Percentiles rank a stretch among this genome's conserved stretches.
Evolutionary conservation across 2,888 invertebrate species (phyloP).

Genomic region (Cyaniris semiargus): DNA sequence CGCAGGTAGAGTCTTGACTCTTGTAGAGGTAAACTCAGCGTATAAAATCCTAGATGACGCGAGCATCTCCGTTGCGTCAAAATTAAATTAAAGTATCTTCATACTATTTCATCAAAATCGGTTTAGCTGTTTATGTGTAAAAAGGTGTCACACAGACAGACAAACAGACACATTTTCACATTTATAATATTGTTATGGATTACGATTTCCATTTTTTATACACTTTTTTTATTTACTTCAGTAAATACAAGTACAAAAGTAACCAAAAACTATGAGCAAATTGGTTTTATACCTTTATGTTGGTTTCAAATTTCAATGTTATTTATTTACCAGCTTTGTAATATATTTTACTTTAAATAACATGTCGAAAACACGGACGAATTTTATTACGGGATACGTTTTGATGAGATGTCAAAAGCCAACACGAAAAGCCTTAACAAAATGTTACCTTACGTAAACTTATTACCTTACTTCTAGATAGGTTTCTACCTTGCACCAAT

Average conservation of each 20-base stretch:
- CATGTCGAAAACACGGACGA: conserved; percentile 8
- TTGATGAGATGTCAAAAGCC: conserved; percentile 15
- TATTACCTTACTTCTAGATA: not conserved
- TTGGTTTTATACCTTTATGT: not conserved
- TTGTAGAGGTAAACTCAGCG: too few species aligned
- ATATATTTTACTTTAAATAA: conserved; percentile 40
- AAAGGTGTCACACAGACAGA: too few species aligned
- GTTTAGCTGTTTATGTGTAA: not conserved
- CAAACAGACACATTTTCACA: too few species aligned
- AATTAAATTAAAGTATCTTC: too few species aligned
- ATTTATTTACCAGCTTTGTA: conserved; percentile 1
- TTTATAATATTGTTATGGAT: too few species aligned
- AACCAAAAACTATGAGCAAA: not conserved
- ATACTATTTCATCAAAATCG: not conserved
- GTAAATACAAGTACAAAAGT: not conserved
- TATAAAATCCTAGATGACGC: too few species aligned
- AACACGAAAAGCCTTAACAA: not conserved
- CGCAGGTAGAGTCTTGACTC: too few species aligned
- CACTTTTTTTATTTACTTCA: too few species aligned
- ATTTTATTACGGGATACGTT: conserved; percentile 5
- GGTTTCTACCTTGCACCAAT: too few species aligned
- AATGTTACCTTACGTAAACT: not conserved
- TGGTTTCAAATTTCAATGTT: not conserved
- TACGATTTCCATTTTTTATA: too few species aligned
- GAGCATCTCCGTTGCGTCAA: too few species aligned